Percentiles rank a stretch among this genome's conserved stretches.
phyloP scores from a whole-genome alignment of 2,797 vertebrate genomes.

The Pogonophryne albipinna region DNA sequence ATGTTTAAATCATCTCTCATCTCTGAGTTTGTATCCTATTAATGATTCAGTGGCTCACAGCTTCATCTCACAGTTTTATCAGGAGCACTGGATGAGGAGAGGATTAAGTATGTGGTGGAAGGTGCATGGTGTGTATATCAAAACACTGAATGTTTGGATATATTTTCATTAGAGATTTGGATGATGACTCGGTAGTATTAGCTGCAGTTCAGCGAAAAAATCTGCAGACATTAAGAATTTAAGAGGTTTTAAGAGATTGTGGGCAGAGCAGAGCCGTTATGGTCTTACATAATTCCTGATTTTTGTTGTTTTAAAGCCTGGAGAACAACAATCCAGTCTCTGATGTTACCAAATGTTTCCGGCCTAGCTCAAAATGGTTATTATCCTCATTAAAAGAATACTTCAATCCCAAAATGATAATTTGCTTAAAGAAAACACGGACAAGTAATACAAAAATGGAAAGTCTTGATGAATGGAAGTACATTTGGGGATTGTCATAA shows the following conservation, averaged over 20 bases:
- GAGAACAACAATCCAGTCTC: background rate
- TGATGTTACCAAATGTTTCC: background rate
- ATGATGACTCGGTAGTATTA: background rate
- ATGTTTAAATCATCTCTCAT: constrained; percentile 42
- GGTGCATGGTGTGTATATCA: constrained; percentile 10
- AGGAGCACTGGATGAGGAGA: constrained; percentile 7
- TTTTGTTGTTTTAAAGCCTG: constrained; percentile 6
- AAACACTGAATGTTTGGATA: constrained; percentile 27
- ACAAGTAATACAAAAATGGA: too few species aligned
- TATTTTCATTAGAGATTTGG: constrained; percentile 10
- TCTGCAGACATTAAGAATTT: constrained; percentile 34
- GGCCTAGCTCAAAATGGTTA: background rate
- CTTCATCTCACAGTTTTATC: constrained; percentile 31
- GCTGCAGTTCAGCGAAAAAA: background rate
- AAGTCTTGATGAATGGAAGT: too few species aligned
- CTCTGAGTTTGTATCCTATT: constrained; percentile 36
- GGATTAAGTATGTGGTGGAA: background rate
- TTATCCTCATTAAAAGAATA: background rate
- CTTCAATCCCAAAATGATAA: too few species aligned
- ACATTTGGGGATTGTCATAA: too few species aligned
- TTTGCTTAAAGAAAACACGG: too few species aligned
- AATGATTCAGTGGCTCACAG: constrained; percentile 44
- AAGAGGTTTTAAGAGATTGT: constrained; percentile 15
- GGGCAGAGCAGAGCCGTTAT: constrained; percentile 11
- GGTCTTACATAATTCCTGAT: constrained; percentile 17